Conservation (phyloP, 2,113 vertebrate species). For the Falco punctatus region DNA sequence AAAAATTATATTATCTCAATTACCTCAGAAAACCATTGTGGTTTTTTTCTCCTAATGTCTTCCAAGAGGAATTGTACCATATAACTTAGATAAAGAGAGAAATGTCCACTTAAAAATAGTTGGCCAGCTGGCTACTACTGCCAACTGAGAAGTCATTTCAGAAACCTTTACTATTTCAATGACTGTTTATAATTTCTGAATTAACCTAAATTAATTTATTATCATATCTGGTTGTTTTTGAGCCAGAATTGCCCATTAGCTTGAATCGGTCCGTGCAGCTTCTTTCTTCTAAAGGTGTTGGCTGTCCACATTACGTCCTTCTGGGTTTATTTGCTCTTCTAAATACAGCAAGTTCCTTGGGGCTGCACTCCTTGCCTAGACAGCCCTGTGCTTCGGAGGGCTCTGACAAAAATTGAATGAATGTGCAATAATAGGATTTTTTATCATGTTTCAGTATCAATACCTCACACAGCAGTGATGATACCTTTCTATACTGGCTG, state of each 20-base stretch:
- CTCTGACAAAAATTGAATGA: neutral
- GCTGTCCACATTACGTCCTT: neutral
- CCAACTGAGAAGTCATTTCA: neutral
- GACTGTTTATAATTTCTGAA: neutral
- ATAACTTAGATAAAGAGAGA: neutral
- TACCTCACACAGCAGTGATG: neutral
- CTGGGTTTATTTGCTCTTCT: neutral
- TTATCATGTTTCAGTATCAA: neutral
- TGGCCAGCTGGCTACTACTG: neutral
- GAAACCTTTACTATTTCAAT: neutral
- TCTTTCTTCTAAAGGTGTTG: neutral
- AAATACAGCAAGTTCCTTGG: neutral
- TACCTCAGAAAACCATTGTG: neutral
- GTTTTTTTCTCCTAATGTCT: neutral
- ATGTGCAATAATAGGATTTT: neutral
- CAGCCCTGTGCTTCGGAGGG: neutral
- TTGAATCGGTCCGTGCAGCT: neutral
- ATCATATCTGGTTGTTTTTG: neutral
- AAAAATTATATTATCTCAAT: neutral
- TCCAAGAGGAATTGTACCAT: neutral
- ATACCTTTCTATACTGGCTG: neutral
- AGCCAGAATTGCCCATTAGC: neutral
- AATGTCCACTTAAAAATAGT: neutral
- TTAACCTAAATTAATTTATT: neutral
- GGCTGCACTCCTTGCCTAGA: neutral